These are phyloP conservation scores for Balearica regulorum DNA, from an alignment of 2,797 vertebrate genomes.

Conservation along the genomic window DNA sequence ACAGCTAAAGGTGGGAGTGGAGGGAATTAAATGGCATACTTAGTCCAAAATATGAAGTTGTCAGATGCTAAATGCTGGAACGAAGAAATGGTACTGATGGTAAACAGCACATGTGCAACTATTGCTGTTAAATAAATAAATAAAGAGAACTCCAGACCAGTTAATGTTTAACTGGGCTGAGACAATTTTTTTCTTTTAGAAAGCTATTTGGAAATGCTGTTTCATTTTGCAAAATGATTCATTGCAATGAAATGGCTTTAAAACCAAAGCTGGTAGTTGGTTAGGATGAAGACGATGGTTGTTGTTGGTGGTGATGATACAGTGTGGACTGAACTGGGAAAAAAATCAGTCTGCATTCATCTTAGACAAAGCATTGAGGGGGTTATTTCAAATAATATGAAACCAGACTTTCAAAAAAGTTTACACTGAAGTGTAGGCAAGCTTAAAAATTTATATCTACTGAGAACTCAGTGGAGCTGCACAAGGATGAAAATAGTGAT, in stretches of 20 bases:
- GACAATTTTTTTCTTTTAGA: not conserved
- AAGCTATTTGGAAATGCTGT: not conserved
- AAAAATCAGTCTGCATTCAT: not conserved
- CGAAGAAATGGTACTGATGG: slow-evolving; percentile 41
- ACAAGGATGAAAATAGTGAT: slow-evolving; percentile 52
- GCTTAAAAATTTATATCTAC: slow-evolving; percentile 53
- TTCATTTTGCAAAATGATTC: not conserved
- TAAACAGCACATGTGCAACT: slow-evolving; percentile 55
- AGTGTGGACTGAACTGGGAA: not conserved
- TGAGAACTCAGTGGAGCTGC: slow-evolving; percentile 43
- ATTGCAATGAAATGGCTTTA: not conserved
- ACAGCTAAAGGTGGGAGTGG: slow-evolving; percentile 30
- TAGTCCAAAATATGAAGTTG: slow-evolving; percentile 19
- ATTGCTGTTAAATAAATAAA: slow-evolving; percentile 11
- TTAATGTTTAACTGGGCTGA: not conserved
- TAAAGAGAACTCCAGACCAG: not conserved
- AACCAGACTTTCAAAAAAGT: slow-evolving; percentile 53
- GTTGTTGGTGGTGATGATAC: not conserved
- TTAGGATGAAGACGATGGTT: not conserved
- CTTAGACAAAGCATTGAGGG: not conserved
- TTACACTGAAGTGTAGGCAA: slow-evolving; percentile 16
- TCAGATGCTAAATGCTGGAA: slow-evolving; percentile 23
- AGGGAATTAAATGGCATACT: slow-evolving; percentile 26
- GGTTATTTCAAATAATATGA: slow-evolving; percentile 31
- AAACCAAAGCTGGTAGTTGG: not conserved